Evolutionary conservation across 2,888 invertebrate species (phyloP), one percentile per base, ranked within the genome.

Genomic region (Trichogramma dendrolimi): DNA sequence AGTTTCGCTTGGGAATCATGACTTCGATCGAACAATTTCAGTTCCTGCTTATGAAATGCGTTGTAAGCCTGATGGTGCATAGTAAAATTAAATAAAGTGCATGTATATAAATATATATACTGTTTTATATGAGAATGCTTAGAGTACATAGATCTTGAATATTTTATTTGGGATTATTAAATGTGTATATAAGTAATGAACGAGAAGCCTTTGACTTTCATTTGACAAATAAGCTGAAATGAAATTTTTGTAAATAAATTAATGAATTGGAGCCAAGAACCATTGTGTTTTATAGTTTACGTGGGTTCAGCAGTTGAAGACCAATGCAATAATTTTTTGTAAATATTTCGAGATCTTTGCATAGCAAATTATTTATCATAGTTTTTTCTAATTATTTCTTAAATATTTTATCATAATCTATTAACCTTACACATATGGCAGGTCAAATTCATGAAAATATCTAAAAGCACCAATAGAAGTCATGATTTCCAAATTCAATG

Each of bases 401-500:
- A 27, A 27, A 27, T 27, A 27, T 27, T 27, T 27, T 27, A 27
- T 27, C 27, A 27, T 27, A 27, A 27, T 27, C 27, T 27, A 27
- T 27, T 27, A 27, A 27, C 27, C 27, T 27, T 27, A 27, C 27
- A 27, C 27, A 27, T 27, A 27, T 27, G 27, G 27, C 27, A 27
- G 27, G 27, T 27, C 27, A 27, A 48, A 49, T 61, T 55, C 57
- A 43, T 48, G 55, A 47, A 11, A 6, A 53, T 60, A 27, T n/a
- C 4, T 14, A 11, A 14, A 8, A 42, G 27, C 27, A 56, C 42
- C 10, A 53, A 42, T 60, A 38, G 44, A 60, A 57, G 50, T n/a
- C 51, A 54, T 54, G 55, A 55, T 58, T 60, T 52, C 51, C 46
- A 58, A 60, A 57, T 46, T 48, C 5, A 27, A 27, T 27, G 27